phyloP scores from a whole-genome alignment of 2,888 invertebrate genomes.

The Plebejus melissa region DNA sequence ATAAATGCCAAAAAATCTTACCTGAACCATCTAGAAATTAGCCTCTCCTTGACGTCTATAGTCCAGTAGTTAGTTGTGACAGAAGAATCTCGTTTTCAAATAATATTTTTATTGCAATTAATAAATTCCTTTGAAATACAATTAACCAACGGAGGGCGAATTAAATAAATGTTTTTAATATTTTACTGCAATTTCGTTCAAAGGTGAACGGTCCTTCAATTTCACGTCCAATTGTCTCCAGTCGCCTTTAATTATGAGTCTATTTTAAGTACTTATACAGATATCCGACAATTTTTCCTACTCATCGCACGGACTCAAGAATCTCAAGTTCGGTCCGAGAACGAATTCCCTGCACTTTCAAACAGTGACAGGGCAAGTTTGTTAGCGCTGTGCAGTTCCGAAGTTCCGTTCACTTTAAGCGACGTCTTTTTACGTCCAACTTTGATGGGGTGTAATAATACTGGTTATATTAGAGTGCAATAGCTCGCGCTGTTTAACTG shows the following conservation, averaged over 20 bases:
- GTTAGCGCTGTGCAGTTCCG: conserved; percentile 36
- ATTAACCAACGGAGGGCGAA: neutral
- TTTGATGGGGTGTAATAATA: conserved; percentile 33
- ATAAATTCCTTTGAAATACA: neutral
- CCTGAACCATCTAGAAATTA: conserved; percentile 78
- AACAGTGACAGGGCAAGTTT: conserved; percentile 37
- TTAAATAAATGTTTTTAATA: conserved; percentile 11
- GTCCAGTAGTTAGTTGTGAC: conserved; percentile 36
- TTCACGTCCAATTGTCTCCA: no score
- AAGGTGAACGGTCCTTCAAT: neutral
- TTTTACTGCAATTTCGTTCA: neutral
- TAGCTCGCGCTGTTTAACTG: conserved; percentile 22
- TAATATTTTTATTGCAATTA: neutral
- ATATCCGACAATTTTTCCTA: conserved; percentile 29
- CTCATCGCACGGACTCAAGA: conserved; percentile 29
- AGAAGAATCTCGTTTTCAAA: neutral
- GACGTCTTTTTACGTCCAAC: conserved; percentile 34
- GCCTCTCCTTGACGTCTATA: conserved; percentile 69
- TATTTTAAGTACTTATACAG: conserved; percentile 25
- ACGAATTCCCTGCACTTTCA: conserved; percentile 37
- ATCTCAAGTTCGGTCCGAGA: conserved; percentile 32
- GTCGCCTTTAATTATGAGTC: conserved; percentile 24
- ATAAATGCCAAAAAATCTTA: conserved; percentile 25
- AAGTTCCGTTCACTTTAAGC: conserved; percentile 37
- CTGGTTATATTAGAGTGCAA: conserved; percentile 29